Base-by-base conservation (phyloP, 2,888 invertebrate species). In the Heteropelma amictum region DNA sequence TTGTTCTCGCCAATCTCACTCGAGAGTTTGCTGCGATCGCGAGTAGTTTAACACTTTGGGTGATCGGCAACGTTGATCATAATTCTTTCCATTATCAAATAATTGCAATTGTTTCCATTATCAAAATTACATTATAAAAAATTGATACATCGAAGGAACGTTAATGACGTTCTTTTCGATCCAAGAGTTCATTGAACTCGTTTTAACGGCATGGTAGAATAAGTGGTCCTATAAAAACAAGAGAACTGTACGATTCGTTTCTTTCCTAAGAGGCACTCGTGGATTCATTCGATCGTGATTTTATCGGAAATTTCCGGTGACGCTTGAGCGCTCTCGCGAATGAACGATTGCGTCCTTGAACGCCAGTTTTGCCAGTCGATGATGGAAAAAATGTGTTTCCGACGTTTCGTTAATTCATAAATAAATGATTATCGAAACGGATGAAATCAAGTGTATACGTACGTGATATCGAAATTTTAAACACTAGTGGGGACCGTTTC, bases 311-410 rank as follows among this genome's bases (percentile, higher is more conserved):
- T 65, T 47, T 61, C 23, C 12, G 38, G 40, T 26, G 67, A 67
- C 49, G 65, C 26, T 67, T 40, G 42, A 51, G 53, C 23, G 23
- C 49, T 56, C 42, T 58, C 71, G 61, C 63, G 61, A 61, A 40
- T 26, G 61, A 63, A 68, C 14, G 56, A 60, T 67, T 64, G 70
- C 26, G 12, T 38, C 70, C 60, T 49, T 61, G 54, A 71, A 61
- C 65, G 19, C 60, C 26, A 60, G 54, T 61, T 67, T 58, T 26
- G 33, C 54, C 61, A 56, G 49, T 71, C 61, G 51, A 63, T 61
- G 61, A 63, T 47, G 67, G 61, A 67, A 67, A 75, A 67, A 67
- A 67, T 49, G 61, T 75, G 63, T 58, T 51, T 19, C 38, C 17
- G 5, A 19, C 42, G 4, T 42, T 10, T 8, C 8, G 33, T 33